A percentile compares a stretch with the other conserved stretches of the same genome.
phyloP scores from a whole-genome alignment of 2,797 vertebrate species.

The Setipinna tenuifilis region DNA sequence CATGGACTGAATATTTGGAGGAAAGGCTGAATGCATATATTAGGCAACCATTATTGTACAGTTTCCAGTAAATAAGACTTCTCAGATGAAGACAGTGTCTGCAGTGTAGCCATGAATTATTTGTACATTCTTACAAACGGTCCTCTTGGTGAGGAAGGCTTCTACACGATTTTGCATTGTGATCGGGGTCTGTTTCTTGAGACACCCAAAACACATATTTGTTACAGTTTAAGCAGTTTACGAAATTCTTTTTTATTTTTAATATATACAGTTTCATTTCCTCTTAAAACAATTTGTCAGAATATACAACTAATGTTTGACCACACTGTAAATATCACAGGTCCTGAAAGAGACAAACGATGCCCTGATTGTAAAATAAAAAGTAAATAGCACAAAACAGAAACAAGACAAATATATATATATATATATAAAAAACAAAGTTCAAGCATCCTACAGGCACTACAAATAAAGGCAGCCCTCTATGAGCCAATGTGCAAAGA shows the following conservation, averaged over 20 bases:
- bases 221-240: no score
- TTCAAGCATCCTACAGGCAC: slow-evolving; percentile 6
- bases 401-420: not conserved
- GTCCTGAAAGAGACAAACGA: not conserved
- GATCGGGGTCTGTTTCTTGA: no score
- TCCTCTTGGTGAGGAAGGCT: no score
- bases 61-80: slow-evolving; percentile 18
- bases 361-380: not conserved
- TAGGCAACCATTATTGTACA: not conserved
- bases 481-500: not conserved
- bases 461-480: not conserved
- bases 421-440: not conserved
- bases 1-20: not conserved
- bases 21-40: not conserved
- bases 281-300: no score
- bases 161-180: no score
- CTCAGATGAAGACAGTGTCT: not conserved
- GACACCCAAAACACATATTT: no score
- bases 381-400: not conserved
- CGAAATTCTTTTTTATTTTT: no score
- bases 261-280: no score
- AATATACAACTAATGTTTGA: no score
- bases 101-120: no score
- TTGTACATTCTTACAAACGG: no score
- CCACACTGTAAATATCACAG: not conserved